These are phyloP conservation scores for Drosophila sproati DNA, from an alignment of 1,140 invertebrate species.

Conservation along the genomic window DNA sequence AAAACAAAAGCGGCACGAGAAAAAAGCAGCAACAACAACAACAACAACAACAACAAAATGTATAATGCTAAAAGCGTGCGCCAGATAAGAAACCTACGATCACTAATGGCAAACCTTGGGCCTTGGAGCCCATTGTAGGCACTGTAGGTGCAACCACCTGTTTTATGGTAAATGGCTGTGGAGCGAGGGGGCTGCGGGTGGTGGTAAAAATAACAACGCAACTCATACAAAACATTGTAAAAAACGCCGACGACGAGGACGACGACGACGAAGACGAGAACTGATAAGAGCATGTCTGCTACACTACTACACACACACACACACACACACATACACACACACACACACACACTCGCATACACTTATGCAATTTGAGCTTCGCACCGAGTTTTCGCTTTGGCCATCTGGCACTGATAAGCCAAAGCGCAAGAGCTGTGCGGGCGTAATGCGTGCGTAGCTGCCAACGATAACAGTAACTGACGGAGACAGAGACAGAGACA, in stretches of 20 bases:
- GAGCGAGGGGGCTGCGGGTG: not conserved
- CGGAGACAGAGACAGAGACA: too few relatives aligned
- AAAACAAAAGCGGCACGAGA: slow-evolving; percentile 28
- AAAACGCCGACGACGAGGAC: not conserved
- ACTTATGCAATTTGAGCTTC: slow-evolving; percentile 19
- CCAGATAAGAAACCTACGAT: slow-evolving; percentile 68
- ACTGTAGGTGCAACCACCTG: slow-evolving; percentile 75
- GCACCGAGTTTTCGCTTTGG: slow-evolving; percentile 27
- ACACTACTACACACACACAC: not conserved
- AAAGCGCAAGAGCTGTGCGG: slow-evolving; percentile 17
- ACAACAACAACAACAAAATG: slow-evolving; percentile 1
- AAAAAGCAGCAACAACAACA: slow-evolving; percentile 31
- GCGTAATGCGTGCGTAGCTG: slow-evolving; percentile 38
- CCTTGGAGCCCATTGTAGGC: slow-evolving; percentile 1
- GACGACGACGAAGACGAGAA: not conserved
- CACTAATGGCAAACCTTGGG: slow-evolving; percentile 69
- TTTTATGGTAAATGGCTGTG: slow-evolving; percentile 35
- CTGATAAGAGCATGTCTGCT: slow-evolving; percentile 36
- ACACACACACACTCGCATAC: not conserved
- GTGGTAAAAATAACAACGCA: slow-evolving; percentile 11
- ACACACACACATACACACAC: not conserved
- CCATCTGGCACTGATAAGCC: slow-evolving; percentile 40
- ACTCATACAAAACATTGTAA: slow-evolving; percentile 14
- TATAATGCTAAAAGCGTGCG: slow-evolving; percentile 59
- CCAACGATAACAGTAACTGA: slow-evolving; percentile 11